phyloP scores from a whole-genome alignment of 2,113 vertebrate species.

The Eudyptes chrysolophus region DNA sequence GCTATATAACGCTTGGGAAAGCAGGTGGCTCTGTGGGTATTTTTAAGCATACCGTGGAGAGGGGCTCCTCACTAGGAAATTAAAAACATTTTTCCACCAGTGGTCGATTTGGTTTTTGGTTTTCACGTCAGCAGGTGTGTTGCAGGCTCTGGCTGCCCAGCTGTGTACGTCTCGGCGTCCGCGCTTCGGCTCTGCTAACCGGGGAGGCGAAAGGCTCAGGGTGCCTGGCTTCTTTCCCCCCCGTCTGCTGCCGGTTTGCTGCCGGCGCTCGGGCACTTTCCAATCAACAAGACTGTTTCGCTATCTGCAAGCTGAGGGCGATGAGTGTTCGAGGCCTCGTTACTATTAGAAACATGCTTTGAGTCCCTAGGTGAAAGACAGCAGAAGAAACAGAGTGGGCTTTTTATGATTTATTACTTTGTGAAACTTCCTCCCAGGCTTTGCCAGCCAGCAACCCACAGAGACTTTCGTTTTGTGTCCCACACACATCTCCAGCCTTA shows the following conservation, averaged over 20 bases:
- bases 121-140: background rate
- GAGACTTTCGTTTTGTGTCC: background rate
- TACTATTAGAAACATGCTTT: background rate
- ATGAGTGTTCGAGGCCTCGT: background rate
- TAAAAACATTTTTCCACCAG: background rate
- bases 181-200: fast-evolving
- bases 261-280: background rate
- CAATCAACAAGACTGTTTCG: background rate
- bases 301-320: background rate
- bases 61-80: background rate
- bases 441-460: background rate
- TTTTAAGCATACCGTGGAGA: background rate
- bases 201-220: fast-evolving
- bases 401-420: background rate
- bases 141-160: background rate
- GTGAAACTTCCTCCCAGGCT: background rate
- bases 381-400: background rate
- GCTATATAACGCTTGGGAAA: background rate
- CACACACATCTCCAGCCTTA: background rate
- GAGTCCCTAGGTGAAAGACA: background rate
- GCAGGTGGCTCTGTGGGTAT: background rate
- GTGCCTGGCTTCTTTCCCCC: background rate
- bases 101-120: background rate
- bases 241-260: background rate
- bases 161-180: fast-evolving